phyloP scores from a whole-genome alignment of 2,888 invertebrate genomes.

The Caenorhabditis wallacei region DNA sequence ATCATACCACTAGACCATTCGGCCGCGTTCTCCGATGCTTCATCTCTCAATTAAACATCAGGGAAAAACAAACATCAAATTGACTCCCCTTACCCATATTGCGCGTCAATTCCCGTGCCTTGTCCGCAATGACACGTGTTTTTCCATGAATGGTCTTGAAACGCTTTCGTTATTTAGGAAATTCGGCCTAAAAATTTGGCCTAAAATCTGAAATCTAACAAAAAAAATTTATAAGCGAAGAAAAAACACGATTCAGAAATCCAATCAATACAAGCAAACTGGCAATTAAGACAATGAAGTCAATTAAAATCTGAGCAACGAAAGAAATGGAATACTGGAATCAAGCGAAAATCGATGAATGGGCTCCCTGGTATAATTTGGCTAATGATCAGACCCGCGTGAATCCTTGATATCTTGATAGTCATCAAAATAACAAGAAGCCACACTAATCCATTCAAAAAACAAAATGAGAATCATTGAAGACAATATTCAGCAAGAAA shows the following conservation, averaged over 20 bases:
- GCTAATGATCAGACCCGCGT: not conserved
- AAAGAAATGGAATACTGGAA: not conserved
- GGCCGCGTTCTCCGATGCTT: conserved; percentile 28
- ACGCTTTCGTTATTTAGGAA: too few relatives aligned
- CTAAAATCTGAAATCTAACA: too few relatives aligned
- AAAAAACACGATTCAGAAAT: not conserved
- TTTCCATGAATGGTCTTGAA: not conserved
- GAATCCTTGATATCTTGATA: not conserved
- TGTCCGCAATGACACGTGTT: not conserved
- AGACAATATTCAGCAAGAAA: not conserved
- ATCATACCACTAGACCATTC: conserved; percentile 83
- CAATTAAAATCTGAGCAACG: not conserved
- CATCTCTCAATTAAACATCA: not conserved
- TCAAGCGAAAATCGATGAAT: not conserved
- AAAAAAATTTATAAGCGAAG: too few relatives aligned
- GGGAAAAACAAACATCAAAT: not conserved
- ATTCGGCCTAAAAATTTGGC: too few relatives aligned
- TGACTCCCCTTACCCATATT: too few relatives aligned
- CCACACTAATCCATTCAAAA: too few relatives aligned
- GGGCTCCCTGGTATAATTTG: not conserved
- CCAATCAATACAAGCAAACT: not conserved
- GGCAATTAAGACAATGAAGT: not conserved
- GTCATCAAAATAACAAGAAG: too few relatives aligned
- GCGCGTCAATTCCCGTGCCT: not conserved
- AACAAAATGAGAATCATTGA: not conserved